Evolutionary conservation across 2,888 invertebrate species (phyloP), one percentile per base, ranked within the genome.

Genomic region (Caenorhabditis panamensis): DNA sequence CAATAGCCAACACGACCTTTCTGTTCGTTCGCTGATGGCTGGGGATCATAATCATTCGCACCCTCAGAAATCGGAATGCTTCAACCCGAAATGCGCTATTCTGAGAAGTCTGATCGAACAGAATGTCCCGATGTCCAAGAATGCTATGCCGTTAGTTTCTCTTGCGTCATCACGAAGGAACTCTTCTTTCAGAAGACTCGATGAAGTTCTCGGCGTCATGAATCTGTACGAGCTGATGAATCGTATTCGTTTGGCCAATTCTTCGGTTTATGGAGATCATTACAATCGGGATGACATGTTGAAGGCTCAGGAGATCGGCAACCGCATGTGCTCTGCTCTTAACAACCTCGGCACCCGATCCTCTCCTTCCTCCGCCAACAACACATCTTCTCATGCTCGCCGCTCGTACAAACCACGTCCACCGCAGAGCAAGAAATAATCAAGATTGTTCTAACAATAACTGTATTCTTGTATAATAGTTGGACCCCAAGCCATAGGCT

Each of bases 201-300:
- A 79, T 24, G 73, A 79, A n/a, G 68, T 79, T 11, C 41, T 79
- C 22, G 58, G 47, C 18, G 68, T 59, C 22, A 73, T 79, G 73
- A 66, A 79, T 47, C 67, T 68, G 75, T 75, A 69, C 49, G 80
- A 80, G 28, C 24, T 80, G 16, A 75, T 80, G 69, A 80, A 80
- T 26, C 68, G 75, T 11, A 51, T 80, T 20, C 69, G 71, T 31
- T 16, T 80, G 41, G 67, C 71, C 13, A 75, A 75, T 28, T 61
- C 66, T 0, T 61, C 59, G 9, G 20, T 66, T 0, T 59, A 41
- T 26, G 28, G 51, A n/a, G 61, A 61, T 6, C 6, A 41, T 26
- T 47, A 41, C 20, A 64, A 51, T 13, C 58, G 47, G 3, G 73
- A 59, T 13, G 66, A 66, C 4, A 31, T 41, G 22, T 31, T 28